phyloP scores from a whole-genome alignment of 2,113 vertebrate genomes.

The Romanogobio albipinnatus region DNA sequence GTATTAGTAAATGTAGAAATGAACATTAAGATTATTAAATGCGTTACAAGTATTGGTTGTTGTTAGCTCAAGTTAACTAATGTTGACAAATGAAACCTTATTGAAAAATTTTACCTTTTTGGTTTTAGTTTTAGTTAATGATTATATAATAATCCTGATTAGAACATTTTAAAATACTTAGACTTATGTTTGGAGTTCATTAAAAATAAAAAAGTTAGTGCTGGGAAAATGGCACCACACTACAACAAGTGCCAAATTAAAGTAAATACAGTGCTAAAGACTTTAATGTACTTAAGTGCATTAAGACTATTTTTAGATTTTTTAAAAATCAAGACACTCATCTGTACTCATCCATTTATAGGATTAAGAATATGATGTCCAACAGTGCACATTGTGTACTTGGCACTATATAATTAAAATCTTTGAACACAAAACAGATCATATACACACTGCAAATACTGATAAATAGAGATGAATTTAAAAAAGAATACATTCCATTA shows the following conservation, averaged over 20 bases:
- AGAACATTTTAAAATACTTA: not conserved
- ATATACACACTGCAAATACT: too few relatives aligned
- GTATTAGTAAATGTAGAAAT: too few relatives aligned
- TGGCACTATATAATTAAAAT: constrained; percentile 27
- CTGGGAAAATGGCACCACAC: not conserved
- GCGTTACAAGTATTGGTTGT: too few relatives aligned
- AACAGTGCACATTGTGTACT: constrained; percentile 8
- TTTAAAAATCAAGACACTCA: constrained; percentile 38
- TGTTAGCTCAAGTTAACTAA: too few relatives aligned
- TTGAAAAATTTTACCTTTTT: too few relatives aligned
- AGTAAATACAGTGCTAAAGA: constrained; percentile 30
- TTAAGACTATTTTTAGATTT: constrained; percentile 52
- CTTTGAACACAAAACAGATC: not conserved
- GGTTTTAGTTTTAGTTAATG: too few relatives aligned
- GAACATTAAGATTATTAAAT: too few relatives aligned
- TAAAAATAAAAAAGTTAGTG: not conserved
- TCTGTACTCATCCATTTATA: constrained; percentile 53
- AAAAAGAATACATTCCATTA: too few relatives aligned
- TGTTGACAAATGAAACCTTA: too few relatives aligned
- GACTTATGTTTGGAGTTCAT: not conserved
- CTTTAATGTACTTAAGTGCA: constrained; percentile 55
- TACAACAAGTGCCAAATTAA: constrained; percentile 9
- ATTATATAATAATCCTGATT: too few relatives aligned
- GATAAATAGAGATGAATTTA: too few relatives aligned
- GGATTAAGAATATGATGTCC: constrained; percentile 51